These are phyloP conservation scores for Lepidocyrtinus sp. DNA, from an alignment of 2,888 invertebrate species.

Conservation along the genomic window DNA sequence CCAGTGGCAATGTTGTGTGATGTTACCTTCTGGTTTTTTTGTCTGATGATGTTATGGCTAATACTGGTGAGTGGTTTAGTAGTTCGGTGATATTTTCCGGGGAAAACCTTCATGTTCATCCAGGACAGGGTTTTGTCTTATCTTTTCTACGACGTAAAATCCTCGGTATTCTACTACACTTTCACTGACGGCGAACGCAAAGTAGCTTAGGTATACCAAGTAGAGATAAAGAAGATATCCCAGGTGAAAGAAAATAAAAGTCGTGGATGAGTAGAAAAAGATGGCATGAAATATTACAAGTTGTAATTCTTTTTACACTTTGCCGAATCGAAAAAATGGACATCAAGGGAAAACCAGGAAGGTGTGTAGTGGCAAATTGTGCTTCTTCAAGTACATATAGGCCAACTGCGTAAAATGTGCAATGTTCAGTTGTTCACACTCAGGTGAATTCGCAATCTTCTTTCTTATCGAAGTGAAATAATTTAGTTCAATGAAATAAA, in stretches of 20 bases:
- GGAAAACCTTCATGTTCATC: too few species aligned
- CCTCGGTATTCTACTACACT: neutral
- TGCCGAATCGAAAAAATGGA: constrained; percentile 5
- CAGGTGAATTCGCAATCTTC: neutral
- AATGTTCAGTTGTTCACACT: neutral
- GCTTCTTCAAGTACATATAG: too few species aligned
- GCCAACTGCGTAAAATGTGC: too few species aligned
- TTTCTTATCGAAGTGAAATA: neutral
- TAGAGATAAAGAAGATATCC: constrained; percentile 12
- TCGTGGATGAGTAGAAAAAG: constrained; percentile 23
- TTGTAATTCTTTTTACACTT: constrained; percentile 11
- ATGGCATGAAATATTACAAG: constrained; percentile 37
- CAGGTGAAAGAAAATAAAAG: constrained; percentile 45
- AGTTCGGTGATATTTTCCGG: neutral
- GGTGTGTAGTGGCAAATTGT: too few species aligned
- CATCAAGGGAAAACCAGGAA: too few species aligned
- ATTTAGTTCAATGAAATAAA: neutral
- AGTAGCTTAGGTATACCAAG: neutral
- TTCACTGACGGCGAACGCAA: neutral
- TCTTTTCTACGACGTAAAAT: neutral
- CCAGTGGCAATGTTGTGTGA: constrained; percentile 6
- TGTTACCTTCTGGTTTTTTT: constrained; percentile 4
- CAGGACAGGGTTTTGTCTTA: neutral
- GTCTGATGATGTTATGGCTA: constrained; percentile 10
- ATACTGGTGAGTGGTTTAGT: neutral